phyloP scores from a whole-genome alignment of 2,888 invertebrate species.

The Stenchaetothrips biformis region DNA sequence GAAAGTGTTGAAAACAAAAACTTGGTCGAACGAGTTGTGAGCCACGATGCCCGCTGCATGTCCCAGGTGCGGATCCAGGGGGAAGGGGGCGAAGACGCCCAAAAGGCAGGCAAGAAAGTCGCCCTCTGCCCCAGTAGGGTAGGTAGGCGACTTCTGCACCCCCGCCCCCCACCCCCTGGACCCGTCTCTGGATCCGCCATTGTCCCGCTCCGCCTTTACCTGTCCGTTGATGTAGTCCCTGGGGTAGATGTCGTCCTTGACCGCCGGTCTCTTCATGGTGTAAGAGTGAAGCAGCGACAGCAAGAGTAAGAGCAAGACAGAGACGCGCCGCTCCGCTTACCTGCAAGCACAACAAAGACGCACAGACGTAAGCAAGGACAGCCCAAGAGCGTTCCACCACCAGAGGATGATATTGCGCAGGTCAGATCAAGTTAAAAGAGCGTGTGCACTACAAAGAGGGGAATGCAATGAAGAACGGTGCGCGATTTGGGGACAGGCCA shows the following conservation, averaged over 20 bases:
- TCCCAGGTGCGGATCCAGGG: too few species aligned
- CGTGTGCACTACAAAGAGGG: neutral
- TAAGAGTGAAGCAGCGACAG: constrained; percentile 4
- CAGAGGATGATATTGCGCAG: neutral
- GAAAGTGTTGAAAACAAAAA: too few species aligned
- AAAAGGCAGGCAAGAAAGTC: too few species aligned
- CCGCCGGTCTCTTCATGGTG: constrained; percentile 15
- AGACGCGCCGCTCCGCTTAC: constrained; percentile 19
- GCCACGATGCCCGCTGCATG: too few species aligned
- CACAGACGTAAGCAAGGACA: neutral
- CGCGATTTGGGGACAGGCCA: too few species aligned
- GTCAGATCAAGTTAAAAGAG: neutral
- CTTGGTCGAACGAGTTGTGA: too few species aligned
- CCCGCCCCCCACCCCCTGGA: too few species aligned
- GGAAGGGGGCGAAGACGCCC: too few species aligned
- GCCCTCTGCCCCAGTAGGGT: too few species aligned
- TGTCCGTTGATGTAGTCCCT: constrained; percentile 3
- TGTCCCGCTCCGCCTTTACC: neutral
- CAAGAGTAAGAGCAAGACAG: constrained; percentile 15
- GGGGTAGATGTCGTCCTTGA: constrained; percentile 4
- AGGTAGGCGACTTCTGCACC: too few species aligned
- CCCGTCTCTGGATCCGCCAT: too few species aligned
- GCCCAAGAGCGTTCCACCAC: neutral
- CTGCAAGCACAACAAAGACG: neutral
- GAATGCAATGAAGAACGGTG: neutral